These are phyloP conservation scores for Tragopan temminckii DNA, from an alignment of 2,797 vertebrate species.

Conservation along the genomic window DNA sequence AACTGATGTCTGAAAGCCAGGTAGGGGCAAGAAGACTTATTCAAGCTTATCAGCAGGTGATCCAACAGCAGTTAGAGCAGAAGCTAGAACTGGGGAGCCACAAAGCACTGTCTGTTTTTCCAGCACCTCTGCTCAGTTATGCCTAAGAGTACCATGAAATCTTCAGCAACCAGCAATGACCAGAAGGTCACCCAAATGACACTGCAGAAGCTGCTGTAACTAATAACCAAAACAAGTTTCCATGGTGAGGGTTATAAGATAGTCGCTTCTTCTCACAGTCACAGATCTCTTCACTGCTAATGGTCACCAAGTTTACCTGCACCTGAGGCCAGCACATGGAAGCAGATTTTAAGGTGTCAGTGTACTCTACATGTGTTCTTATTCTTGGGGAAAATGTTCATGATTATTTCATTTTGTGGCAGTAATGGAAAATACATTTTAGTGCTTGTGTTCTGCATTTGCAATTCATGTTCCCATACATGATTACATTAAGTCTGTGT, in stretches of 20 bases:
- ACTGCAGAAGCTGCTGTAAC: neutral
- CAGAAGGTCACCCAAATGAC: neutral
- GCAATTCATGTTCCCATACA: constrained; percentile 96
- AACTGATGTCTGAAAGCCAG: neutral
- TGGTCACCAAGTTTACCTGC: neutral
- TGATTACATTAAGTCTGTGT: constrained; percentile 98
- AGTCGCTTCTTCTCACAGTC: neutral
- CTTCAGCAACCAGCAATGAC: neutral
- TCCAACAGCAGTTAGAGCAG: neutral
- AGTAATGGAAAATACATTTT: constrained; percentile 93
- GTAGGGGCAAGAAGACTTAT: neutral
- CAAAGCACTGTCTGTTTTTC: neutral
- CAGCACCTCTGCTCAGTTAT: constrained; percentile 6
- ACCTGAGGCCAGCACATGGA: neutral
- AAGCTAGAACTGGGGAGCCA: neutral
- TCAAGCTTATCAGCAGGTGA: neutral
- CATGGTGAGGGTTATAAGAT: neutral
- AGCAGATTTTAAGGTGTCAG: constrained; percentile 71
- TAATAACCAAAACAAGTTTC: constrained; percentile 40
- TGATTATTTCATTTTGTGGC: constrained; percentile 95
- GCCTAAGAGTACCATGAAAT: neutral
- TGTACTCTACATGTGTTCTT: constrained; percentile 78
- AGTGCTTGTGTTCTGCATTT: constrained; percentile 86
- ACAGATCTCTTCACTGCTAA: neutral
- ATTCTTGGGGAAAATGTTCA: constrained; percentile 88